A percentile compares a stretch with the other conserved stretches of the same genome.
Conservation (phyloP, 1,140 invertebrate genomes). For the Drosophila sp. region DNA sequence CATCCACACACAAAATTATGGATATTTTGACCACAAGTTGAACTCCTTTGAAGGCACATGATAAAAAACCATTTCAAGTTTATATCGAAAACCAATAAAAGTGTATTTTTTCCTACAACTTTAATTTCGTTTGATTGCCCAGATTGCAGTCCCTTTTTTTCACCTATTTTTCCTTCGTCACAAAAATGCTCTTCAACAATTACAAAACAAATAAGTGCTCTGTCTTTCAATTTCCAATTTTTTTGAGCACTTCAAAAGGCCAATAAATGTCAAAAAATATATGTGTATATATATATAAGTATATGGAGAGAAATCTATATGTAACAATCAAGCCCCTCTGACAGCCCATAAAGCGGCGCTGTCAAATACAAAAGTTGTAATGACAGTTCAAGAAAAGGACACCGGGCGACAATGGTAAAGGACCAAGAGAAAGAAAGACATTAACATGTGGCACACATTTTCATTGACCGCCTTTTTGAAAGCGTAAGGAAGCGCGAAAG, state of each 20-base stretch:
- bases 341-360: slow-evolving; percentile 44
- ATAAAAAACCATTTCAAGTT: no score
- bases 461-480: slow-evolving; percentile 32
- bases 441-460: slow-evolving; percentile 62
- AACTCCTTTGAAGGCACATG: no score
- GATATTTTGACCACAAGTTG: no score
- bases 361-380: slow-evolving; percentile 53
- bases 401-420: slow-evolving; percentile 20
- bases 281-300: not conserved
- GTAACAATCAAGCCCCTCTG: slow-evolving; percentile 33
- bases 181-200: not conserved
- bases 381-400: slow-evolving; percentile 24
- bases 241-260: slow-evolving; percentile 47
- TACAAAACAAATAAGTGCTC: slow-evolving; percentile 10
- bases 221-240: slow-evolving; percentile 16
- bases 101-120: no score
- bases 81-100: no score
- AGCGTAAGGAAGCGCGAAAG: slow-evolving; percentile 43
- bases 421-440: slow-evolving; percentile 43
- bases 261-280: slow-evolving; percentile 62
- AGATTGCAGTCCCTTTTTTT: not conserved
- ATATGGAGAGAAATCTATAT: no score
- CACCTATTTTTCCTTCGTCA: not conserved
- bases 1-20: no score
- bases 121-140: not conserved